These are phyloP conservation scores for Camelus dromedarius DNA, from an alignment of 2,113 vertebrate species.

Conservation along the genomic window DNA sequence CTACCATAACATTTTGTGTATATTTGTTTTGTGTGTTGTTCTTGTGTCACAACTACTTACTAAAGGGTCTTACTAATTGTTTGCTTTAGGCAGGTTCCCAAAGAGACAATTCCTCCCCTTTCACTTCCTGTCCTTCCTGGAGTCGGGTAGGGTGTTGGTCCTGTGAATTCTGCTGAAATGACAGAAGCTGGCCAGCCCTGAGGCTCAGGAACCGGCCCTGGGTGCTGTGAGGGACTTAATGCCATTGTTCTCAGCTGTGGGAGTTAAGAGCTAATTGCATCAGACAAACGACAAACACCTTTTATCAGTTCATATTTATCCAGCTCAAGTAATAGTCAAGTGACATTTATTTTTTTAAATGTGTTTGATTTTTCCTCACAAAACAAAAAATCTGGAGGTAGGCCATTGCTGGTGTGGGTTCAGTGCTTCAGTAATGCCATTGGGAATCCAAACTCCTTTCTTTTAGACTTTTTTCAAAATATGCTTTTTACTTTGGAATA, in stretches of 20 bases:
- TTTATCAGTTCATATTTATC: slow-evolving; percentile 48
- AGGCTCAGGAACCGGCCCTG: background rate
- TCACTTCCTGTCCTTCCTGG: background rate
- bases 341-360: background rate
- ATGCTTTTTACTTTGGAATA: slow-evolving; percentile 19
- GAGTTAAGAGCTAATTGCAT: background rate
- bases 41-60: background rate
- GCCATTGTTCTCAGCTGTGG: background rate
- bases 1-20: no score
- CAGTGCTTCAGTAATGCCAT: background rate
- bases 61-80: background rate
- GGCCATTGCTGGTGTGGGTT: background rate
- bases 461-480: background rate
- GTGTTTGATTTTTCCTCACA: background rate
- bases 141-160: no score
- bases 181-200: background rate
- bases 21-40: no score
- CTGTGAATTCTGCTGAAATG: background rate
- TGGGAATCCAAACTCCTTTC: slow-evolving; percentile 10
- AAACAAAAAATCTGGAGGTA: slow-evolving; percentile 15
- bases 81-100: background rate
- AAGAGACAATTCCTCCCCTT: background rate
- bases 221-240: background rate
- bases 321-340: background rate
- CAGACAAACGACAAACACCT: background rate